Evolutionary conservation across 2,113 vertebrate species (phyloP), one percentile per base, ranked within the genome.

Genomic region (Petrocephalus zakoni): DNA sequence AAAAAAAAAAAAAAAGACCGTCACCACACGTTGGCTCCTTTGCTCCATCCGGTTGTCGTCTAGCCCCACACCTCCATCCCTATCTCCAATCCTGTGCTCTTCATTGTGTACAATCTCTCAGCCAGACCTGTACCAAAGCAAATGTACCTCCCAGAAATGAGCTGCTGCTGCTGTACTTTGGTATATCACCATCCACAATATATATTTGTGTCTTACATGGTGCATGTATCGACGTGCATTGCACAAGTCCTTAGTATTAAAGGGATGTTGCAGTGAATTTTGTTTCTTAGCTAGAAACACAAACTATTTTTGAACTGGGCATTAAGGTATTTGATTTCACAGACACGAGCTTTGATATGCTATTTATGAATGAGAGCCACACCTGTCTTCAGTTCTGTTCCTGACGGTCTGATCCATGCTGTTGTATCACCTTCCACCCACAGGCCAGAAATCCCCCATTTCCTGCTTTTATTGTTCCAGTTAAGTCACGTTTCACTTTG

Each of bases 101-200:
- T 85, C 47, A 29, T 34, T 83, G 37, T 21, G 51, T 55, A 55
- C 37, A 17, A n/a, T 53, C 52, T 55, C 25, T 55, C 52, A 55
- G 52, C 52, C 84, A 25, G 25, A 86, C 47, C 51, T 86, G 84
- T 55, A 86, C 84, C 84, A 86, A 86, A 86, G 84, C 84, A 86
- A 86, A 86, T 37, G 81, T 83, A 83, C 51, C 51, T 85, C 83
- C 51, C 51, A 53, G 47, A 85, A 22, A 83, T 47, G 83, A 55
- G n/a, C 49, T 55, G 84, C 84, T 85, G 83, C 83, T 86, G 51
- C 49, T 49, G 61, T 29, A 68, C 81, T 49, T 83, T 49, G 21
- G 81, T 83, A 47, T 42, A 46, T 49, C 15, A 86, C 52, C 84
- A 55, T 86, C 52, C n/a, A 86, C 52, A 29, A 56, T 49, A 56